Evolutionary conservation across 37 sponge, comb jelly and placozoan species (phyloP), one percentile per base, ranked within the genome.

Genomic region (Sycon ciliatum): DNA sequence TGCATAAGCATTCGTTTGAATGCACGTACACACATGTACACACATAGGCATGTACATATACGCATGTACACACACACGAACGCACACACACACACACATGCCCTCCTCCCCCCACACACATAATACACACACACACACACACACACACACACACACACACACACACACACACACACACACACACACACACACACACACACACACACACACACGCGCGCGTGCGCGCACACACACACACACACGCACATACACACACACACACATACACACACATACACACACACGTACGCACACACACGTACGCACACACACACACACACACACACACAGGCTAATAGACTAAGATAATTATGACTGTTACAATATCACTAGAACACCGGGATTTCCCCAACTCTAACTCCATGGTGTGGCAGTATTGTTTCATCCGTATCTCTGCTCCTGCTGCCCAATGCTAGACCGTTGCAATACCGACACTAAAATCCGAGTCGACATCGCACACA

Each of bases 261-360:
- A 70, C 71, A 70, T 53, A 38, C 46, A 69, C 71, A 70, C 71
- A 70, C 71, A 70, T 53, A 70, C 71, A 70, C 71, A 70, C 54
- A 70, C 71, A 70, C 71, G 42, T 53, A 70, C 71, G 42, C 71
- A 70, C 71, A 70, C 71, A 70, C 54, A 53, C 54, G 42, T 53
- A 70, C 54, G 42, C 71, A 70, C 71, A 42, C 54, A 42, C 71
- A 70, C 71, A 70, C 71, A 70, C 71, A 70, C 71, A 70, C 71
- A 40, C 71, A 40, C 52, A 4, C 54, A 70, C 54, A 70, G 30
- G 28, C 65, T 29, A 26, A 64, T 2, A 64, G 30, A 5, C 32
- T n/a, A n/a, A n/a, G n/a, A n/a, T n/a, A n/a, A n/a, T n/a, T n/a
- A n/a, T n/a, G n/a, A n/a, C n/a, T n/a, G n/a, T n/a, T n/a, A n/a